Conservation (phyloP, 2,888 invertebrate species). For the Bombyx huttoni region DNA sequence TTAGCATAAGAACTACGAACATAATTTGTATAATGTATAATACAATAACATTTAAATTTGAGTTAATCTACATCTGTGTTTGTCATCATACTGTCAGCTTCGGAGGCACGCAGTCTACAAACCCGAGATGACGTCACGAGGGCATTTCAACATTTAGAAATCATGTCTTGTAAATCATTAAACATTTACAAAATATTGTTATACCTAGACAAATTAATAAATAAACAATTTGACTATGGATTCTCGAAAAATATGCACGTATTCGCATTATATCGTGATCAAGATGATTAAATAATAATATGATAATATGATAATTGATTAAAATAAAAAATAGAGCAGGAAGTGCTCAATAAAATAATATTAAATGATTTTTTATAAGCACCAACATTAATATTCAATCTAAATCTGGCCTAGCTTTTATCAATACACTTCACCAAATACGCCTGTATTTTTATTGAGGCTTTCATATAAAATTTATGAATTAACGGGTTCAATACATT, state of each 20-base stretch:
- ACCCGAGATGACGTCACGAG: conserved; percentile 24
- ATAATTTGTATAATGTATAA: conserved; percentile 3
- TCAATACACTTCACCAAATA: background rate
- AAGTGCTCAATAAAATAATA: background rate
- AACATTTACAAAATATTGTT: too few species aligned
- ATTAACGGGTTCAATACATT: conserved; percentile 2
- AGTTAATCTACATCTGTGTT: conserved; percentile 20
- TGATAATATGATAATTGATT: too few species aligned
- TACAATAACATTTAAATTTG: conserved; percentile 21
- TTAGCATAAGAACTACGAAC: conserved; percentile 5
- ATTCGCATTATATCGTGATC: too few species aligned
- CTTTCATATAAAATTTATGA: conserved; percentile 2
- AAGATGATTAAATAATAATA: too few species aligned
- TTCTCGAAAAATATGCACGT: too few species aligned
- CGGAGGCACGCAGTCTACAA: conserved; percentile 42
- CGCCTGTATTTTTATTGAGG: background rate
- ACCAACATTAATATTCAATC: background rate
- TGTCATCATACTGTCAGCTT: conserved; percentile 19
- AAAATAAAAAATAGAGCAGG: background rate
- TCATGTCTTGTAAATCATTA: background rate
- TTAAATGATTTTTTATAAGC: background rate
- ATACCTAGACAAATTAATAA: too few species aligned
- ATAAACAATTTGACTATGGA: too few species aligned
- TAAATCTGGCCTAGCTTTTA: background rate
- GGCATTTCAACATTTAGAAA: conserved; percentile 8